Evolutionary conservation across 2,797 vertebrate genomes (phyloP).

Genomic region (Lutjanus campechanus): DNA sequence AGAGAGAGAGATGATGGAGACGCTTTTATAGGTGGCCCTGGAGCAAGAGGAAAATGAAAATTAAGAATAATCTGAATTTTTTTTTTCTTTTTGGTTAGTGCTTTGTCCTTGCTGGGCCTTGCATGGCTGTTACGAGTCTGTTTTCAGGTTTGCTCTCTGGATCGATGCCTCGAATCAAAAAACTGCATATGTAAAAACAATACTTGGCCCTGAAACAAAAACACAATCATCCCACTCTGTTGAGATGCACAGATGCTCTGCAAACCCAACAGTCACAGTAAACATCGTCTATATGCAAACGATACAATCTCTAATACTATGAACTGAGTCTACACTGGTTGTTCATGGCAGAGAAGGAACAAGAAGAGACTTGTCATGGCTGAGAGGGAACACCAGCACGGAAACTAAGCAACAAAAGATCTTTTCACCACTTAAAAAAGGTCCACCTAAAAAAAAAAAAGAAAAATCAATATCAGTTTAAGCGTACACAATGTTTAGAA

Average conservation of each 20-base stretch:
- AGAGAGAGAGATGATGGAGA: not conserved
- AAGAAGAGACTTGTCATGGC: too few relatives aligned
- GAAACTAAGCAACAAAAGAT: too few relatives aligned
- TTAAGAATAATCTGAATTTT: conserved; percentile 33
- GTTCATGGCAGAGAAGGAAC: not conserved
- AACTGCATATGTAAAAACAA: conserved; percentile 21
- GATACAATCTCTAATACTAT: not conserved
- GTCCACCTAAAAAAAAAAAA: too few relatives aligned
- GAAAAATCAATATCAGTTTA: too few relatives aligned
- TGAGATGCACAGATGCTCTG: not conserved
- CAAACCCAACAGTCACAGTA: not conserved
- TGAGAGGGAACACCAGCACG: too few relatives aligned
- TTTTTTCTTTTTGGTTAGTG: conserved; percentile 40
- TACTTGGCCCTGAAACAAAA: conserved; percentile 2
- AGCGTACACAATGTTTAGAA: too few relatives aligned
- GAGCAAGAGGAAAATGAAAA: conserved; percentile 14
- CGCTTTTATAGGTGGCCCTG: conserved; percentile 6
- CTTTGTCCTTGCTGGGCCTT: conserved; percentile 22
- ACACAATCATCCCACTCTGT: not conserved
- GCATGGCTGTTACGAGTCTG: not conserved
- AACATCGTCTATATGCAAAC: not conserved
- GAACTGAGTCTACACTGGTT: not conserved
- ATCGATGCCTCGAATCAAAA: conserved; percentile 26
- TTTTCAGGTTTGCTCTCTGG: conserved; percentile 1
- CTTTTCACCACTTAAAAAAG: too few relatives aligned